Percentiles rank a stretch among this genome's conserved stretches.
Evolutionary conservation across 2,797 vertebrate genomes (phyloP).

Genomic region (Lophotriccus pileatus): DNA sequence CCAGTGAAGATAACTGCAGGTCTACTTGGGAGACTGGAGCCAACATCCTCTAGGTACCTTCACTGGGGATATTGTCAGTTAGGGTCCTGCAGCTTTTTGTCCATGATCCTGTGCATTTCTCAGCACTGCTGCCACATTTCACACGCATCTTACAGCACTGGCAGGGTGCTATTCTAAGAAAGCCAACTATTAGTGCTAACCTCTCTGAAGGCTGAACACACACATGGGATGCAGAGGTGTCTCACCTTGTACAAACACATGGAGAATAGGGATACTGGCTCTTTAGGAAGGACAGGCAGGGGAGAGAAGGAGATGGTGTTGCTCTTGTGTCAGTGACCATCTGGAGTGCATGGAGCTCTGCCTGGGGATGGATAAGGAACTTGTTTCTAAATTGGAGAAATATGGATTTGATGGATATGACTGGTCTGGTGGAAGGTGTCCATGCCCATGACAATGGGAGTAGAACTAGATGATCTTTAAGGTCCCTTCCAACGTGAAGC

Average conservation of each 20-base stretch:
- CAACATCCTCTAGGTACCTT: not conserved
- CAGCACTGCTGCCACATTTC: not conserved
- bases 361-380: not conserved
- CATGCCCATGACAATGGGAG: not conserved
- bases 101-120: not conserved
- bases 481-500: not conserved
- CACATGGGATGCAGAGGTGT: not conserved
- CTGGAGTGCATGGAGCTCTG: not conserved
- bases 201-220: not conserved
- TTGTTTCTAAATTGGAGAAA: not conserved
- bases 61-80: not conserved
- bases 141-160: not conserved
- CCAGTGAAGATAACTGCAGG: not conserved
- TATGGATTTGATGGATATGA: not conserved
- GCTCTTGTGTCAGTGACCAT: not conserved
- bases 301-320: not conserved
- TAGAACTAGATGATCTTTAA: too few species aligned
- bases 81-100: not conserved
- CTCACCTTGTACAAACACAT: not conserved
- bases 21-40: not conserved
- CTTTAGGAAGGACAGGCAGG: not conserved
- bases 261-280: not conserved
- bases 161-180: not conserved
- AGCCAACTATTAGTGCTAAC: not conserved
- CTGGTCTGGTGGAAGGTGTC: not conserved